These are phyloP conservation scores for Megamerina dolium DNA, from an alignment of 2,888 invertebrate species.

Conservation along the genomic window DNA sequence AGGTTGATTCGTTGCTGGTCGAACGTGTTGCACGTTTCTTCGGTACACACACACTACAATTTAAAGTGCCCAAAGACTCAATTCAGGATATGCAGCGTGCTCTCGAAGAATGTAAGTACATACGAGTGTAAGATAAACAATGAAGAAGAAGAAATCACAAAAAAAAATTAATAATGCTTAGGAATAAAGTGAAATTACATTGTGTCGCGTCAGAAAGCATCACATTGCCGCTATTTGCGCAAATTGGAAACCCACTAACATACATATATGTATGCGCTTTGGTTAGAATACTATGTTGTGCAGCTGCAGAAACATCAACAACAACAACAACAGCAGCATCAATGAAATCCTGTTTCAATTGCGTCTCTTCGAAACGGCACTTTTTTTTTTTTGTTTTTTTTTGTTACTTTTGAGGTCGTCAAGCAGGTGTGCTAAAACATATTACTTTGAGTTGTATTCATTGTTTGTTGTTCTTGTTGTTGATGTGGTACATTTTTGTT, in stretches of 20 bases:
- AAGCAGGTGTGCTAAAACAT: constrained; percentile 9
- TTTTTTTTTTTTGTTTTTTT: background rate
- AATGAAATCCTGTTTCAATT: constrained; percentile 45
- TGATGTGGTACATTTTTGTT: too few species aligned
- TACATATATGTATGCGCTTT: too few species aligned
- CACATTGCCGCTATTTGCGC: too few species aligned
- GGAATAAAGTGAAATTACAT: too few species aligned
- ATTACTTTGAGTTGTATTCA: too few species aligned
- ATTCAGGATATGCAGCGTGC: constrained; percentile 69
- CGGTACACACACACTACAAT: constrained; percentile 71
- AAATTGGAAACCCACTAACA: too few species aligned
- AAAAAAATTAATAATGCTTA: background rate
- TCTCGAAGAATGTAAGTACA: constrained; percentile 70
- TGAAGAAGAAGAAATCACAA: background rate
- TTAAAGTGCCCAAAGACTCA: constrained; percentile 70
- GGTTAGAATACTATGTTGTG: too few species aligned
- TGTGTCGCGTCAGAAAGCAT: too few species aligned
- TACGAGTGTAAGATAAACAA: background rate
- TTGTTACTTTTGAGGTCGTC: constrained; percentile 30
- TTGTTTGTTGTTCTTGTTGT: too few species aligned
- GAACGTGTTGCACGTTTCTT: constrained; percentile 71
- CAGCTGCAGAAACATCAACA: too few species aligned
- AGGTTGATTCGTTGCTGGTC: constrained; percentile 65
- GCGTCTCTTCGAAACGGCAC: constrained; percentile 13
- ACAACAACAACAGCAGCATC: too few species aligned